These are phyloP conservation scores for Neogale vison DNA, from an alignment of 2,113 vertebrate genomes.

Conservation along the genomic window DNA sequence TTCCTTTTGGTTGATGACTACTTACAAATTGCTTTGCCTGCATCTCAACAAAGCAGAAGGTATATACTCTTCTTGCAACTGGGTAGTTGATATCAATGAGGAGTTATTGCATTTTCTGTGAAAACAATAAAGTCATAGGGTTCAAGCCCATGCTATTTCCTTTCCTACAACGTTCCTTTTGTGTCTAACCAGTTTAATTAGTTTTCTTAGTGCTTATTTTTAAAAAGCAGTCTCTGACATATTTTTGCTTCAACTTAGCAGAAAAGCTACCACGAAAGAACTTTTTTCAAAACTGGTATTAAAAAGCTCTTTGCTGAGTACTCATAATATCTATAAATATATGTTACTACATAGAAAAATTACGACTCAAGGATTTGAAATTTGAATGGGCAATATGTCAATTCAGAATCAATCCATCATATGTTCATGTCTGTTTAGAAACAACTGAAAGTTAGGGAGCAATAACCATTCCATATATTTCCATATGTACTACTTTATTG, in stretches of 20 bases:
- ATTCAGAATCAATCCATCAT: slow-evolving; percentile 2
- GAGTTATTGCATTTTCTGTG: slow-evolving; percentile 80
- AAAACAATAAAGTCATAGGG: slow-evolving; percentile 77
- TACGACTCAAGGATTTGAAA: slow-evolving; percentile 46
- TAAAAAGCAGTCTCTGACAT: slow-evolving; percentile 50
- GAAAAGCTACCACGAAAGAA: slow-evolving; percentile 56
- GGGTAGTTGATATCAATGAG: slow-evolving; percentile 76
- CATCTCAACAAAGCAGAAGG: slow-evolving; percentile 64
- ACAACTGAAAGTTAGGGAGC: background rate
- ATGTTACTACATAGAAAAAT: slow-evolving; percentile 41
- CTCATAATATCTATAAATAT: slow-evolving; percentile 41
- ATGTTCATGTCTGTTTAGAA: slow-evolving; percentile 42
- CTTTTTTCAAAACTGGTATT: slow-evolving; percentile 52
- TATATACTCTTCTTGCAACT: slow-evolving; percentile 72
- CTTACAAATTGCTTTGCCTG: slow-evolving; percentile 34
- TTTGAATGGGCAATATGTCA: slow-evolving; percentile 46
- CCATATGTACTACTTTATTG: slow-evolving; percentile 34
- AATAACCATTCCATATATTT: slow-evolving; percentile 50
- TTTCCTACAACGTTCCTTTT: slow-evolving; percentile 67
- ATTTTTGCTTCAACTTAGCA: slow-evolving; percentile 62
- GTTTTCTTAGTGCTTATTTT: slow-evolving; percentile 71
- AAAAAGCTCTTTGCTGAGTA: slow-evolving; percentile 57
- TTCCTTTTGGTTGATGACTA: slow-evolving; percentile 55
- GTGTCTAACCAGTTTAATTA: slow-evolving; percentile 64
- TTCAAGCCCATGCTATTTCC: slow-evolving; percentile 69